Evolutionary conservation across 2,113 vertebrate genomes (phyloP), one percentile per base, ranked within the genome.

Genomic region (Alexandromys fortis): DNA sequence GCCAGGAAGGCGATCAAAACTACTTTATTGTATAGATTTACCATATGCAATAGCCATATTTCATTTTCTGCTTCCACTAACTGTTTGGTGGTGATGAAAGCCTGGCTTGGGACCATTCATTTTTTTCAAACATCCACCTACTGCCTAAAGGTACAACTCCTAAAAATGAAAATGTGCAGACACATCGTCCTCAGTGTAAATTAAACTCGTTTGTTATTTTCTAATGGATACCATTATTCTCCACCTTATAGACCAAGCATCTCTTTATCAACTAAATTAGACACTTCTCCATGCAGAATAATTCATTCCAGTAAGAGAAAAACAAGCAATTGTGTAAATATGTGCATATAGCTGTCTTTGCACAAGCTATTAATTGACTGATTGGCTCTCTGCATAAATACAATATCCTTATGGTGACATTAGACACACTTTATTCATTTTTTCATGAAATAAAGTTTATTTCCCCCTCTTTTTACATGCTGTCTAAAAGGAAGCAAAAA

Each of bases 141-240:
- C 63, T 94, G 89, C 95, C 97, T 92, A 96, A 97, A 98, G 79
- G 85, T 97, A 83, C 95, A 96, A 79, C 77, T 96, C 88, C 97
- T 93, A 92, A 98, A 97, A 95, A 97, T 91, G 33, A 97, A 96
- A 97, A 75, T 92, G 96, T 97, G 97, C 95, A 94, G 96, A 90
- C 91, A 96, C 87, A 93, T 78, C 38, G 35, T 94, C 75, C 92
- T 96, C 22, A 0, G 73, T 92, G 92, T 79, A 96, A 96, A 95
- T 97, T 95, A 81, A 88, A 97, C 97, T 97, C 97, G 97, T 98
- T 97, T 97, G 96, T 97, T 97, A 97, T 97, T 98, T 97, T 95
- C 92, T 97, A 97, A 96, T 97, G 91, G 92, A 96, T 78, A 94
- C 67, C 95, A 97, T 97, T 97, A 97, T 95, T 97, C 96, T 97